phyloP scores from a whole-genome alignment of 64 coral and sea anemone species.

The Pocillopora verrucosa region DNA sequence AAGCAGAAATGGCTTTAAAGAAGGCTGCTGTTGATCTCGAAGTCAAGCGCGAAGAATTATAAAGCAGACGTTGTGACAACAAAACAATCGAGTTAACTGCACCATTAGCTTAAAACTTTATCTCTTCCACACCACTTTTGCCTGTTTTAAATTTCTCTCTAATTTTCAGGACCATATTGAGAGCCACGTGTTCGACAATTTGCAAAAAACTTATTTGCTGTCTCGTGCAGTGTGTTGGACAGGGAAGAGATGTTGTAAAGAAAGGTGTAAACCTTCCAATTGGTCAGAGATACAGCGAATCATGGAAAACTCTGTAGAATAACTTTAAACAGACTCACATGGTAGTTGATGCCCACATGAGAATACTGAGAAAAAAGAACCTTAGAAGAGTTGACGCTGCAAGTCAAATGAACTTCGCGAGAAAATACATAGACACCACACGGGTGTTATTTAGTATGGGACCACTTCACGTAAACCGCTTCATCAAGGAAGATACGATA shows the following conservation, averaged over 20 bases:
- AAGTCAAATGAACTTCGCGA: slow-evolving; percentile 68
- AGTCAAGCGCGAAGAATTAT: not conserved
- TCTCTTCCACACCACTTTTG: too few species aligned
- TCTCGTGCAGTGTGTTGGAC: slow-evolving; percentile 62
- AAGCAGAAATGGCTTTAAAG: not conserved
- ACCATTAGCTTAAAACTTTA: too few species aligned
- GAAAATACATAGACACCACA: slow-evolving; percentile 52
- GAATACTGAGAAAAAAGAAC: slow-evolving; percentile 37
- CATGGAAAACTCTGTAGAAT: slow-evolving; percentile 47
- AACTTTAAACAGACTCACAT: slow-evolving; percentile 60
- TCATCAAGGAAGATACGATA: slow-evolving; percentile 80
- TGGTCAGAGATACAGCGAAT: slow-evolving; percentile 27
- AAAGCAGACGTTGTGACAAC: too few species aligned
- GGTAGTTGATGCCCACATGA: slow-evolving; percentile 42
- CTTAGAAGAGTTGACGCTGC: slow-evolving; percentile 43
- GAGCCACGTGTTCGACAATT: slow-evolving; percentile 55
- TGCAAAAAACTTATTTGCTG: slow-evolving; percentile 49
- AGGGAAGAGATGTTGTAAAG: slow-evolving; percentile 53
- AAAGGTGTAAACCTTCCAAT: slow-evolving; percentile 55
- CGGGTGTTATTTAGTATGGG: slow-evolving; percentile 68
- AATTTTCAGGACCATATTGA: slow-evolving; percentile 60
- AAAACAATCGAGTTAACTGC: too few species aligned
- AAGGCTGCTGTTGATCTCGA: not conserved
- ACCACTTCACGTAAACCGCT: slow-evolving; percentile 42
- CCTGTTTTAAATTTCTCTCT: too few species aligned